phyloP scores from a whole-genome alignment of 2,797 vertebrate species.

The Catamblyrhynchus diadema region DNA sequence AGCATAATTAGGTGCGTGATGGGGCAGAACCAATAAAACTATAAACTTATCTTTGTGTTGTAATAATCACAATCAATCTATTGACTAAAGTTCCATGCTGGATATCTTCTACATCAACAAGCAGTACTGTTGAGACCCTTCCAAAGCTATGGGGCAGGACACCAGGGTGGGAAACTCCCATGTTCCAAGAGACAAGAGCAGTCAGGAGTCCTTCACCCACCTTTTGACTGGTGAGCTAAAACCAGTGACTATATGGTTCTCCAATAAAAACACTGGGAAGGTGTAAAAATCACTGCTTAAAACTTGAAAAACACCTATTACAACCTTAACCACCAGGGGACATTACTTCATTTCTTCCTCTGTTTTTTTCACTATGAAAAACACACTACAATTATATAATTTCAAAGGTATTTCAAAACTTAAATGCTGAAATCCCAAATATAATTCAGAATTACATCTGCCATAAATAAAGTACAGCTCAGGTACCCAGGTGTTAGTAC shows the following conservation, averaged over 20 bases:
- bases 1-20: background rate
- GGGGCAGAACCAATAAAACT: background rate
- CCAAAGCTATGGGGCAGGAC: background rate
- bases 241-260: background rate
- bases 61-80: background rate
- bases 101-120: background rate
- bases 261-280: background rate
- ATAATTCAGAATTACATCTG: background rate
- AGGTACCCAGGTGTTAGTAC: background rate
- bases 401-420: background rate
- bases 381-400: background rate
- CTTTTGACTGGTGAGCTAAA: background rate
- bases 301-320: background rate
- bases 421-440: background rate
- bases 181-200: background rate
- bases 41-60: background rate
- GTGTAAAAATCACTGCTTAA: background rate
- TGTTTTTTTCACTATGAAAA: background rate
- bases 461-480: background rate
- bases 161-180: background rate
- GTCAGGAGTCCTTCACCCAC: fast-evolving
- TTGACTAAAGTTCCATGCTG: background rate
- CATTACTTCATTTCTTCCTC: slow-evolving; percentile 13
- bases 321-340: background rate
- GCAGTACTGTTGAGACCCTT: background rate